Conservation (phyloP, 2,797 vertebrate genomes). For the Lacerta viridis region DNA sequence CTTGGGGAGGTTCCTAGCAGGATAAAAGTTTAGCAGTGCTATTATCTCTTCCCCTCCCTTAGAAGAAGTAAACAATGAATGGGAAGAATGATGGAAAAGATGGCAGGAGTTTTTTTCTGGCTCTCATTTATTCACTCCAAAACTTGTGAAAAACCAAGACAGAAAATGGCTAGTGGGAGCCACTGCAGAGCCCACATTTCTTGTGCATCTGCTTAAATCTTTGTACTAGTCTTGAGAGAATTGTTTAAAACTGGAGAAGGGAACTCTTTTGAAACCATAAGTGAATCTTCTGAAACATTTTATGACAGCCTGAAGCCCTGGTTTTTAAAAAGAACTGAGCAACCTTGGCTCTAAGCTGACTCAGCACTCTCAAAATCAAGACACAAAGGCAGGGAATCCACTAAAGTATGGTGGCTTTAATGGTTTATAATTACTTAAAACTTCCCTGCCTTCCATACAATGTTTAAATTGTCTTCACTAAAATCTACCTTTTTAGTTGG, state of each 20-base stretch:
- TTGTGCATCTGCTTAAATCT: neutral
- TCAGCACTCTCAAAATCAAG: conserved; percentile 38
- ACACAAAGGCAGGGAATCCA: conserved; percentile 57
- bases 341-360: conserved; percentile 56
- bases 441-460: conserved; percentile 71
- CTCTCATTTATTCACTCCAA: neutral
- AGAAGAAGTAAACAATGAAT: neutral
- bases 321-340: conserved; percentile 57
- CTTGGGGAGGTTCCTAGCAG: neutral
- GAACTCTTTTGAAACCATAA: neutral
- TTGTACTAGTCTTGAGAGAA: neutral
- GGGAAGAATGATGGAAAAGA: neutral
- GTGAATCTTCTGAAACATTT: conserved; percentile 29
- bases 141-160: neutral
- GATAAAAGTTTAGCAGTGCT: neutral
- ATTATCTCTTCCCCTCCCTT: neutral
- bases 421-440: conserved; percentile 60
- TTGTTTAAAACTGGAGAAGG: neutral
- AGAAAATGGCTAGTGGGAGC: neutral
- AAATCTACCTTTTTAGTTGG: conserved; percentile 99
- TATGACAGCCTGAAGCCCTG: conserved; percentile 46
- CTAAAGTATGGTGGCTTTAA: conserved; percentile 9
- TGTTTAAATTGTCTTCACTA: conserved; percentile 77
- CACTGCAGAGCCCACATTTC: neutral
- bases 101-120: neutral